Conservation (phyloP, 2,888 invertebrate species). For the Acrobasis suavella region DNA sequence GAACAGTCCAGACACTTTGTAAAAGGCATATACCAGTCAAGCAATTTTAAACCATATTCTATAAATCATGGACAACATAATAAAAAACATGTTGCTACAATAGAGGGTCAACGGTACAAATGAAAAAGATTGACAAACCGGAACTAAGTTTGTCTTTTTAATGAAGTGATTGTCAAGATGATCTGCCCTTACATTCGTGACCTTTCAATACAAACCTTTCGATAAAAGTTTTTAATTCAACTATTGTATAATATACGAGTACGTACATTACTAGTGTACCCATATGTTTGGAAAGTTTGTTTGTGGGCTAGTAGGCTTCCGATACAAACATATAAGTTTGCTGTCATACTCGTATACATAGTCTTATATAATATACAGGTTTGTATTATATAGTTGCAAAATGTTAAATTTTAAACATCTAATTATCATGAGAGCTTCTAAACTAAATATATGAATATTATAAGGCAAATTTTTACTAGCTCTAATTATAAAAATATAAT, state of each 20-base stretch:
- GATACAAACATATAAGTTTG: not conserved
- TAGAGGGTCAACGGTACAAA: conserved; percentile 25
- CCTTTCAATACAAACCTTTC: too few species aligned
- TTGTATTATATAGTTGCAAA: not conserved
- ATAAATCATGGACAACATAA: not conserved
- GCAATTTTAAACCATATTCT: not conserved
- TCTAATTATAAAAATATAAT: too few species aligned
- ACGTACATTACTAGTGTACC: not conserved
- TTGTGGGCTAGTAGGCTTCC: conserved; percentile 7
- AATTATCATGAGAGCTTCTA: too few species aligned
- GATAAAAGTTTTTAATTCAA: conserved; percentile 21
- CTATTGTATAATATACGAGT: conserved; percentile 9
- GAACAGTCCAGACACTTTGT: not conserved
- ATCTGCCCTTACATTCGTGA: conserved; percentile 21
- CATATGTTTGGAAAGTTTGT: conserved; percentile 24
- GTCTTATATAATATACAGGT: not conserved
- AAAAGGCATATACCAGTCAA: not conserved
- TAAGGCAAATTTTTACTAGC: too few species aligned
- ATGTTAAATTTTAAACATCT: not conserved
- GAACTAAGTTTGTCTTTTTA: conserved; percentile 21
- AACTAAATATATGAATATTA: too few species aligned
- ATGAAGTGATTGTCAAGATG: conserved; percentile 21
- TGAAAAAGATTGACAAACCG: conserved; percentile 19
- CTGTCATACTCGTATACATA: not conserved
- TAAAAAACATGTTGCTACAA: conserved; percentile 21